A percentile compares a stretch with the other conserved stretches of the same genome.
Evolutionary conservation across 2,888 invertebrate genomes (phyloP).

Genomic region (Pedicia rivosa): DNA sequence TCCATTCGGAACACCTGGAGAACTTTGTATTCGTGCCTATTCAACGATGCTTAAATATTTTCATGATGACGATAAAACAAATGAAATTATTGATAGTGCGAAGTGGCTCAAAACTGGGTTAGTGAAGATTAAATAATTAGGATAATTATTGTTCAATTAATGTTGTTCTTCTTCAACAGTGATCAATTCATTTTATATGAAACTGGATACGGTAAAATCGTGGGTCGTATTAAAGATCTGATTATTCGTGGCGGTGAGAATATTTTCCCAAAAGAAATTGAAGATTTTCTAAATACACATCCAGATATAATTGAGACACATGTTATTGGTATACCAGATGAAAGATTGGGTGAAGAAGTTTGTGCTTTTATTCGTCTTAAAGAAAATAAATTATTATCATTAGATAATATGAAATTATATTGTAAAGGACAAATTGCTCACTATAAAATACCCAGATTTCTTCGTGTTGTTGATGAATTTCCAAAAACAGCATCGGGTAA

Average conservation of each 20-base stretch:
- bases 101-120: slow-evolving; percentile 66
- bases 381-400: slow-evolving; percentile 29
- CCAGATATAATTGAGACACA: slow-evolving; percentile 50
- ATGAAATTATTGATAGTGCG: slow-evolving; percentile 42
- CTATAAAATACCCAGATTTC: slow-evolving; percentile 61
- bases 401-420: slow-evolving; percentile 40
- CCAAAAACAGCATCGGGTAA: slow-evolving; percentile 70
- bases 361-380: slow-evolving; percentile 44
- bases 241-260: slow-evolving; percentile 71
- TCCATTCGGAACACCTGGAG: slow-evolving; percentile 50
- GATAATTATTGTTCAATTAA: background rate
- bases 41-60: slow-evolving; percentile 58
- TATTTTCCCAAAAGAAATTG: slow-evolving; percentile 65
- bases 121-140: slow-evolving; percentile 4
- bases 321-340: slow-evolving; percentile 53
- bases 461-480: slow-evolving; percentile 45
- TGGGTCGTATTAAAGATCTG: slow-evolving; percentile 60
- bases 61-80: slow-evolving; percentile 52
- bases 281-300: slow-evolving; percentile 52
- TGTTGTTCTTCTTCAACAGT: slow-evolving; percentile 12
- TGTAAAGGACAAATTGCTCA: slow-evolving; percentile 54
- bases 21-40: slow-evolving; percentile 57
- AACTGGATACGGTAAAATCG: slow-evolving; percentile 49
- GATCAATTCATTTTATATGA: slow-evolving; percentile 42
- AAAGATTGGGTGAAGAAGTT: slow-evolving; percentile 56